Conservation (phyloP, 2,113 vertebrate species). For the Toxotes chatareus region DNA sequence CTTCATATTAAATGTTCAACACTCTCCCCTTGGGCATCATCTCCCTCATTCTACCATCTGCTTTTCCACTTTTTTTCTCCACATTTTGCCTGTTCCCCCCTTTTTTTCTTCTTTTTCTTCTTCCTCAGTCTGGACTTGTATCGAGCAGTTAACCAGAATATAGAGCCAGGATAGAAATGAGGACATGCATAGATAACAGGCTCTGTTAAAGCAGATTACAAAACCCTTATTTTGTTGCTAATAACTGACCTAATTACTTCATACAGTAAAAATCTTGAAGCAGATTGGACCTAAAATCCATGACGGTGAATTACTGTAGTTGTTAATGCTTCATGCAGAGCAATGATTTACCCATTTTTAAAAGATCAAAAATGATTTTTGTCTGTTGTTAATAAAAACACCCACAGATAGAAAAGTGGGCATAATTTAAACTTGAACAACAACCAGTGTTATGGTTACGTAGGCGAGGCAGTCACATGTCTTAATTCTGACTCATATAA, state of each 20-base stretch:
- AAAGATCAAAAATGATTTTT: conserved; percentile 9
- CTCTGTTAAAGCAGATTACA: conserved; percentile 68
- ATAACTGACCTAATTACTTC: conserved; percentile 69
- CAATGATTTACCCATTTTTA: conserved; percentile 8
- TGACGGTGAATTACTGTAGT: neutral
- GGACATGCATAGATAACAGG: conserved; percentile 66
- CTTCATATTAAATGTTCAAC: conserved; percentile 48
- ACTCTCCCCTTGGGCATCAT: conserved; percentile 26
- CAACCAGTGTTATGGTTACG: conserved; percentile 13
- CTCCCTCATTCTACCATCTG: conserved; percentile 45
- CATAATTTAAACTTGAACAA: conserved; percentile 20
- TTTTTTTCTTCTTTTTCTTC: neutral
- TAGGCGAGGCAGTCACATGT: conserved; percentile 18
- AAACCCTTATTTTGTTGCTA: conserved; percentile 55
- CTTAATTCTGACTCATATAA: conserved; percentile 22
- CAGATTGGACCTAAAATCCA: conserved; percentile 22
- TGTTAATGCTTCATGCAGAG: neutral
- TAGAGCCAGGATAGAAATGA: conserved; percentile 66
- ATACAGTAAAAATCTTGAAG: conserved; percentile 38
- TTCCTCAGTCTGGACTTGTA: conserved; percentile 7
- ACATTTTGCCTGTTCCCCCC: neutral
- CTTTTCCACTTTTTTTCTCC: conserved; percentile 17
- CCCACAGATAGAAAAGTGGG: neutral
- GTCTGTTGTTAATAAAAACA: conserved; percentile 6
- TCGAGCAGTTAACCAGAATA: conserved; percentile 54